Percentiles rank a stretch among this genome's conserved stretches.
phyloP scores from a whole-genome alignment of 1,140 invertebrate genomes.

The Magallana gigas region DNA sequence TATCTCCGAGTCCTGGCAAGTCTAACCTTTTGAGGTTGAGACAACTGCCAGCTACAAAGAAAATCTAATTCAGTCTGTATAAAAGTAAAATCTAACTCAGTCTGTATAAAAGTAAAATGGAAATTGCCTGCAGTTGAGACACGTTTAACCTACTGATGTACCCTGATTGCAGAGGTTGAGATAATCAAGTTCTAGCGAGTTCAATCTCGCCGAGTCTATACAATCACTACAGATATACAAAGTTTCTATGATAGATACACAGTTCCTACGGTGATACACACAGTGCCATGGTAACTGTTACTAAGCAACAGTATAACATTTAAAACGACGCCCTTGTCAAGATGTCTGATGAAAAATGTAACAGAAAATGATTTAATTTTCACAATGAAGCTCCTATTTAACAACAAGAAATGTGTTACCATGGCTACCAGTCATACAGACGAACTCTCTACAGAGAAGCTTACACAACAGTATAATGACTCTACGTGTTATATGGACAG shows the following conservation, averaged over 20 bases:
- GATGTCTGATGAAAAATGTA: background rate
- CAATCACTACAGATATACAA: conserved; percentile 2
- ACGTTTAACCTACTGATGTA: too few species aligned
- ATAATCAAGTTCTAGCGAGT: too few species aligned
- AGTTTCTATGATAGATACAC: background rate
- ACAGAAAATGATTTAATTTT: too few species aligned
- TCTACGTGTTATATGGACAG: conserved; percentile 19
- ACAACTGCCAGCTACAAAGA: too few species aligned
- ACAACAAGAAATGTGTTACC: background rate
- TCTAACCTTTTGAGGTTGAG: too few species aligned
- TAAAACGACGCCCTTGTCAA: background rate
- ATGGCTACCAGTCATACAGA: conserved; percentile 24
- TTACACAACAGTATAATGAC: background rate
- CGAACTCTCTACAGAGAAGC: conserved; percentile 32
- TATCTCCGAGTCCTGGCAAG: too few species aligned
- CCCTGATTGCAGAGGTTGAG: too few species aligned
- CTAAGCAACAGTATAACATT: background rate
- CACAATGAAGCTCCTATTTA: too few species aligned
- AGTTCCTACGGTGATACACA: background rate
- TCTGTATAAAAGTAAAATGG: too few species aligned
- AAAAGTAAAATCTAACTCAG: too few species aligned
- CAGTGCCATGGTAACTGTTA: conserved; percentile 10
- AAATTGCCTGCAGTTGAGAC: too few species aligned
- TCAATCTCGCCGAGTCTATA: background rate
- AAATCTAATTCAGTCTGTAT: too few species aligned